Base-by-base conservation (phyloP, 2,113 vertebrate species). In the Callocephalon fimbriatum region DNA sequence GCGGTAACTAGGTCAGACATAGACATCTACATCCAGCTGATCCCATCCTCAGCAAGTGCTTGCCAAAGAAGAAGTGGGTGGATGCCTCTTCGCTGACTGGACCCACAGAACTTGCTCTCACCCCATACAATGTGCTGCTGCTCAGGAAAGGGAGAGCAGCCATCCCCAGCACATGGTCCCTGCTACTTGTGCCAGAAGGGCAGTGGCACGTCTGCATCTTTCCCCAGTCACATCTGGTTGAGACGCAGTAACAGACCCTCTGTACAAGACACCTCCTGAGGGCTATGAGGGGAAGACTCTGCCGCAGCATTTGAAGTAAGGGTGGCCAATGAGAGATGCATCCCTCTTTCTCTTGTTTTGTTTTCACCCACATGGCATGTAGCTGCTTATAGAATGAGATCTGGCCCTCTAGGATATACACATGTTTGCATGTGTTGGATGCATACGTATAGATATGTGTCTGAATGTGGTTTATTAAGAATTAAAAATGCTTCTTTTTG, bases 401-500 rank as follows among this genome's bases (percentile, higher is more conserved):
- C 47, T 0, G 2, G 15, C 44, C 65, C 71, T 91, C 80, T 70
- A 91, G 91, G 53, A 96, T 68, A 73, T 50, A 54, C 61, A 81
- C 32, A 73, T 81, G 79, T 58, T 92, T 85, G 80, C 86, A 63
- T 68, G 86, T 70, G 70, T 89, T 95, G 76, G 70, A 61, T 93
- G 80, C 56, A 81, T 70, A 89, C 70, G 87, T 44, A 85, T 86
- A 94, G 91, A 92, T 79, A n/a, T 86, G 59, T 75, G 40, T 68
- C 91, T 93, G 82, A 61, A 86, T 84, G 83, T 89, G 73, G 86
- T 93, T 92, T 95, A 82, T 70, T 83, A 88, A 90, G 71, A 88
- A 95, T 87, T 97, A 90, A 96, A 96, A 97, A 93, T 37, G 66
- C 87, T 88, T 86, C 54, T 96, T 96, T 96, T 90, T 94, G 90